Evolutionary conservation across 92 coral and sea anemone genomes (phyloP).

Genomic region (Siderastrea radians): DNA sequence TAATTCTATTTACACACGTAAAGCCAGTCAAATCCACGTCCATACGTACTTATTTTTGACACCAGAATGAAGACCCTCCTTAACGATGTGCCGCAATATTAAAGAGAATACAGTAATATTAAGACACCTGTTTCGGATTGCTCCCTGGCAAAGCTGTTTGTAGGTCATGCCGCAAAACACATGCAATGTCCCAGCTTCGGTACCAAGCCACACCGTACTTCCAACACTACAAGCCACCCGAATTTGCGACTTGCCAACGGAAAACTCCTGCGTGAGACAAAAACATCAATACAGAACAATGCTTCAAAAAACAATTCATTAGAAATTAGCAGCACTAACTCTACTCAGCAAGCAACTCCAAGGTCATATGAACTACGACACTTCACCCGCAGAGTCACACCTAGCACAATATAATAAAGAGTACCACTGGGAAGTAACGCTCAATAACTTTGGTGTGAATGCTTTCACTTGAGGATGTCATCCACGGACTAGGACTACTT

Average conservation of each 20-base stretch:
- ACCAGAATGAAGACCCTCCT: no score
- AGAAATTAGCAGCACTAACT: background rate
- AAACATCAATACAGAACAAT: background rate
- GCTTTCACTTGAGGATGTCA: no score
- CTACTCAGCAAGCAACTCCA: no score
- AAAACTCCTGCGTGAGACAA: constrained; percentile 69
- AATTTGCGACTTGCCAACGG: constrained; percentile 80
- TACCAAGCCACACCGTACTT: constrained; percentile 98
- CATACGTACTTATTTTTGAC: no score
- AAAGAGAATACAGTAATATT: background rate
- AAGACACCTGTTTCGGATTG: constrained; percentile 65
- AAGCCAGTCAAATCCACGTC: no score
- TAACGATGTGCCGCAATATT: background rate
- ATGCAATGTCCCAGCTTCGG: constrained; percentile 90
- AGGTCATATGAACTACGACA: no score
- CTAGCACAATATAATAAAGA: no score
- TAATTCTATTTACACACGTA: no score
- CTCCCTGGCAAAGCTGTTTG: constrained; percentile 94
- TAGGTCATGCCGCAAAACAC: constrained; percentile 95
- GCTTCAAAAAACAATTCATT: background rate
- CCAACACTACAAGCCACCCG: constrained; percentile 98
- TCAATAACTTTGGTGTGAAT: no score
- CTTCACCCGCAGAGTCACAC: no score
- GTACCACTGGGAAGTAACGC: no score
- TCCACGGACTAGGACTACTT: no score